Conservation (phyloP, 2,888 invertebrate species). For the Ophraella communa region DNA sequence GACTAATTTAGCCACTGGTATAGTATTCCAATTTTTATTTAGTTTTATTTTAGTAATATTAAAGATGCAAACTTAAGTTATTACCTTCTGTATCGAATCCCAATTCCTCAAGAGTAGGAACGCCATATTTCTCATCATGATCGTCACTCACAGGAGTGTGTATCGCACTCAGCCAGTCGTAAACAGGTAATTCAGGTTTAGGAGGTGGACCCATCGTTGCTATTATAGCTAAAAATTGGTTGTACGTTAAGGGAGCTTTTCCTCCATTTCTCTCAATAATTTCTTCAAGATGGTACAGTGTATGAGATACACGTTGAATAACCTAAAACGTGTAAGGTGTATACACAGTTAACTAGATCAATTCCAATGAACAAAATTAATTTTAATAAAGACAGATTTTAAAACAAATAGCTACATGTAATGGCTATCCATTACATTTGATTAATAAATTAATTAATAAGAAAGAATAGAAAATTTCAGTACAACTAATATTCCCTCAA, state of each 20-base stretch:
- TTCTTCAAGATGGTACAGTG: conserved; percentile 78
- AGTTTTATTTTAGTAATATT: neutral
- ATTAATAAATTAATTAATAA: neutral
- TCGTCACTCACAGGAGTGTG: conserved; percentile 75
- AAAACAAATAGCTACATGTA: too few relatives aligned
- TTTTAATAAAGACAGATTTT: too few relatives aligned
- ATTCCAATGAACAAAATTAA: too few relatives aligned
- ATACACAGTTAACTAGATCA: neutral
- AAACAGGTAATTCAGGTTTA: conserved; percentile 60
- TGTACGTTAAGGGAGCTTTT: conserved; percentile 83
- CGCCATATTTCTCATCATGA: conserved; percentile 83
- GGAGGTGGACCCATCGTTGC: conserved; percentile 79
- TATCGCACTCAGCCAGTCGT: conserved; percentile 58
- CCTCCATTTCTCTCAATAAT: conserved; percentile 84
- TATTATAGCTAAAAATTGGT: conserved; percentile 83
- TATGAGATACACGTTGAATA: conserved; percentile 78
- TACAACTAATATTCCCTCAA: too few relatives aligned
- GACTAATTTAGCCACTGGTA: too few relatives aligned
- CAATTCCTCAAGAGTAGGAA: conserved; percentile 84
- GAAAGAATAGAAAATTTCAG: too few relatives aligned
- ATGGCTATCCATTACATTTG: neutral
- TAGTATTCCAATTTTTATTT: too few relatives aligned
- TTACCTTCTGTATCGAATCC: conserved; percentile 77
- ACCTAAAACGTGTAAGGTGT: conserved; percentile 50
- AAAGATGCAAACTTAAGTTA: neutral